Evolutionary conservation across 2,113 vertebrate species (phyloP), one percentile per base, ranked within the genome.

Genomic region (Athene cunicularia): DNA sequence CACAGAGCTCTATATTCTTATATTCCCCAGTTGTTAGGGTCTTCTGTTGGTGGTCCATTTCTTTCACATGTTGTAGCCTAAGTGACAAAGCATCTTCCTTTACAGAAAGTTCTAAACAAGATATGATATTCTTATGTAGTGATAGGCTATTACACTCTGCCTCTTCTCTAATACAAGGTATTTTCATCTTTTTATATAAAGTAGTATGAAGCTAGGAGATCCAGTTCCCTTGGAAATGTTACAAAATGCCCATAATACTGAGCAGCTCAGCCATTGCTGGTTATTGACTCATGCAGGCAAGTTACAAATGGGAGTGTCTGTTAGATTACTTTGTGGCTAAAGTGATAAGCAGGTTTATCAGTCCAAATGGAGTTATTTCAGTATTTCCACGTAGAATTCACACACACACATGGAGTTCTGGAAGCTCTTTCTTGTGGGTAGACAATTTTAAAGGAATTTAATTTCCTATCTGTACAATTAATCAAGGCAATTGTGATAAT

Each of bases 21-120:
- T 5, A 56, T 58, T 41, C 15, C 28, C 7, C 12, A 13, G 9
- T n/a, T 79, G 33, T 5, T 32, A 12, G 17, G 30, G 17, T 75
- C 37, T 72, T 52, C 32, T 45, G 0, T 27, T 0, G 0, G 8
- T 6, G 18, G 5, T 28, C 50, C 0, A 0, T 79, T 73, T 68
- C 18, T n/a, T 59, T 79, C 49, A 27, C 8, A 0, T 22, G 12
- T 47, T 35, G 37, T 68, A 56, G 33, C 32, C 6, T 12, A 52
- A 68, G 49, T 47, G 22, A 58, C 49, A 49, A 92, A 80, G 32
- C 12, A 24, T 88, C 45, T 76, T 76, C 28, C 50, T 80, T 24
- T 50, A 7, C 1, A 1, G 30, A 32, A 72, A 55, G 14, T 82
- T 49, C 20, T 72, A 39, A 75, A n/a, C 14, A 62, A 62, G 33